Conservation (phyloP, 23 tunicate genomes). For the Clavelina lepadiformis region DNA sequence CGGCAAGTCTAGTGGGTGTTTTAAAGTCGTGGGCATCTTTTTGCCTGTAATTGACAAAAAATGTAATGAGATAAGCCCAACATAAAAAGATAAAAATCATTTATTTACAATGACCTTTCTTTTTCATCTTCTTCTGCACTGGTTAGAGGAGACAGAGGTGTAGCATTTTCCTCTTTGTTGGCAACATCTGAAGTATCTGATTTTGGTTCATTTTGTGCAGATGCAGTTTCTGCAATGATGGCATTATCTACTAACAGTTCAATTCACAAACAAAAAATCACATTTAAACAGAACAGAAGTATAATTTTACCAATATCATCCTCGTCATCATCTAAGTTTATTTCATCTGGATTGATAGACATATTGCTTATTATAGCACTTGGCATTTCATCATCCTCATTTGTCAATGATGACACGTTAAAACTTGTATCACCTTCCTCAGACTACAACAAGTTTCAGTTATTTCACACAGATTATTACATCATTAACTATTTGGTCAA, state of each 20-base stretch:
- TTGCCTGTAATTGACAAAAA: neutral
- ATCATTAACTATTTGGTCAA: neutral
- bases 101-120: no score
- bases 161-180: neutral
- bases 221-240: neutral
- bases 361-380: conserved; percentile 43
- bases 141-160: neutral
- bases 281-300: neutral
- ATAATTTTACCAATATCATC: conserved; percentile 16
- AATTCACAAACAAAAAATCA: neutral
- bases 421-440: conserved; percentile 33
- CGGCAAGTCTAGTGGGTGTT: conserved; percentile 29
- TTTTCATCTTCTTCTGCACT: neutral
- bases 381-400: conserved; percentile 31
- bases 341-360: conserved; percentile 86
- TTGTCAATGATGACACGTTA: conserved; percentile 41
- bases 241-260: neutral
- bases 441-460: neutral
- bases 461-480: no score
- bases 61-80: no score
- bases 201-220: neutral
- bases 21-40: neutral
- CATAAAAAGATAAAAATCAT: no score
- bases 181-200: neutral
- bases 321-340: conserved; percentile 65